Evolutionary conservation across 2,797 vertebrate species (phyloP), one percentile per base, ranked within the genome.

Genomic region (Phyllotis vaccarum): DNA sequence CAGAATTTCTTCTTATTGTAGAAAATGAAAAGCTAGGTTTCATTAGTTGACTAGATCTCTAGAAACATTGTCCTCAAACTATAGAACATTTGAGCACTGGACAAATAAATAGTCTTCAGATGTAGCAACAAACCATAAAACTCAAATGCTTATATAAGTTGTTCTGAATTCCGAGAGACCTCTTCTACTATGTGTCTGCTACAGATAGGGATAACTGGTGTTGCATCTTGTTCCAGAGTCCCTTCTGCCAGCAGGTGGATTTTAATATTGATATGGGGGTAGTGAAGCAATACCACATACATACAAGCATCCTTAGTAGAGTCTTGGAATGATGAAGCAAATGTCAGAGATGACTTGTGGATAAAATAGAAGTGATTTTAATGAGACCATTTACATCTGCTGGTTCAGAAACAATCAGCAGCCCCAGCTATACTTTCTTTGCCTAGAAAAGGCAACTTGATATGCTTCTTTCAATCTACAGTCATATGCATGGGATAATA

Each of bases 301-400:
- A 14, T 54, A 17, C 29, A 58, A 58, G 54, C 14, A 46, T 49
- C 52, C 83, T 95, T 79, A 56, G 43, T 52, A 74, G 93, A 60
- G 27, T 49, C 54, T 75, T 76, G 72, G 43, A 22, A 76, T 7
- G 43, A 62, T 80, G 37, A 94, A 89, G 12, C 56, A 80, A 81
- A 75, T 88, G 74, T 88, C 83, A 85, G 74, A 56, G 43, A 46
- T 88, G 74, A 92, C 1, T 49, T 95, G 52, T 64, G 37, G 70
- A 80, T 86, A 89, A 74, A 87, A 86, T 31, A 89, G 16, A 79
- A 64, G 74, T 92, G 60, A 90, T 40, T 40, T 75, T 75, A n/a
- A 80, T 37, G 21, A 93, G 52, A 86, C 24, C 31, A 40, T 76
- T 95, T 88, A 22, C 58, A 78, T 70, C 34, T 56, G 31, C 46